Evolutionary conservation across 2,888 invertebrate genomes (phyloP), one percentile per base, ranked within the genome.

Genomic region (Noctua janthina): DNA sequence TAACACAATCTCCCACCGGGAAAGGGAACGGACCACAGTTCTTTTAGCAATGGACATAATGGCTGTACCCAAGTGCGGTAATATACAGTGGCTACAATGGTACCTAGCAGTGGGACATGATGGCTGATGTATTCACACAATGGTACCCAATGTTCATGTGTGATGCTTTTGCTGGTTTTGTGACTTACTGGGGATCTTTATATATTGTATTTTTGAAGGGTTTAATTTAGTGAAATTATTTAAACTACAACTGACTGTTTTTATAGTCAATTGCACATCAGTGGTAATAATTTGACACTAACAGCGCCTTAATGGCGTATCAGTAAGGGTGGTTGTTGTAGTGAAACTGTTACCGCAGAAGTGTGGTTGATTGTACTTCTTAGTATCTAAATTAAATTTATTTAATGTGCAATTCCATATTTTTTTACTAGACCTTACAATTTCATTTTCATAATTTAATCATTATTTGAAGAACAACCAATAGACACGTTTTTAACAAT

Each of bases 11-110:
- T 80, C 81, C 86, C 78, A 88, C 80, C 82, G 0, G 75, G 83
- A 62, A 67, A 85, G 67, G 89, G 85, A 85, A 87, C 59, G 75
- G 73, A 85, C 69, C 81, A 77, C 62, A 85, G 76, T 80, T 83
- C 72, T 82, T 79, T 79, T 81, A 68, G 75, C 66, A 73, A 81
- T 78, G 79, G 81, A 77, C 74, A 69, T 79, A 80, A 89, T 85
- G 86, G 69, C 75, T 76, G 88, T 75, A 82, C 78, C 83, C 88
- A 74, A 59, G 86, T 88, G 90, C 88, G 43, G 79, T 64, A 79
- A 85, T 89, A 86, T 88, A 86, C 84, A 88, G 82, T 89, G 82
- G 79, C 81, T 86, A 81, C 74, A 72, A 78, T 78, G 79, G 85
- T 51, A 83, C 84, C 76, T 79, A 77, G 78, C 79, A 66, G 76